Base-by-base conservation (phyloP, 2,888 invertebrate genomes). In the Apotomis betuletana region DNA sequence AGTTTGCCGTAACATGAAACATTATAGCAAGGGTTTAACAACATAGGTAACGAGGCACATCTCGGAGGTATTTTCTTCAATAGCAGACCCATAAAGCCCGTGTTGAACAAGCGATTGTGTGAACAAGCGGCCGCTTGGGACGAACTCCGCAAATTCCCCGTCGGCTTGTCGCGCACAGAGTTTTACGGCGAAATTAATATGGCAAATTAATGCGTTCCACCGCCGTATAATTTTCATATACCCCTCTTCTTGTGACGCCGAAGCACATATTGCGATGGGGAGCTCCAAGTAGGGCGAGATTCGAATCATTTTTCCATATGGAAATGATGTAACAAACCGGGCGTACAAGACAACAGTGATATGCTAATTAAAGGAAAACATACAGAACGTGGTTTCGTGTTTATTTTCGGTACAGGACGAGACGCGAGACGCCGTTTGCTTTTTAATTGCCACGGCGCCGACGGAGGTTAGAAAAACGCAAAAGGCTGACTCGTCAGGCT, bases 121-220 rank as follows among this genome's bases (percentile, higher is more conserved):
- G 90, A 90, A 91, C 91, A 90, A 89, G 87, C 90, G 88, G 87
- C 83, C 91, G 88, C 91, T 80, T 81, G 92, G 92, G 93, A 91
- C 88, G 87, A 93, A 92, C 90, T 93, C 92, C 86, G 82, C 77
- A 84, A 89, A 91, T 90, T 89, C 92, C 92, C 88, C 83, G 81
- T 80, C 79, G 87, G 81, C 90, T 88, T 90, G 92, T 92, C 93
- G 92, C 90, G 85, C 90, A 79, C 93, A 91, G 92, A 93, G 92
- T 94, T 94, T 94, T 94, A 94, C 93, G 89, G 90, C 90, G 88
- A 93, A 93, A 93, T 94, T 94, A 94, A 94, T 94, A 94, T 94
- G 90, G 93, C 93, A 94, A 93, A 94, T 94, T 94, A 94, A 94
- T 94, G 93, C 92, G 90, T 87, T 85, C 83, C 87, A 83, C 82